A percentile compares a stretch with the other conserved stretches of the same genome.
These are phyloP conservation scores for Tyto alba DNA, from an alignment of 2,113 vertebrate species.

Conservation along the genomic window DNA sequence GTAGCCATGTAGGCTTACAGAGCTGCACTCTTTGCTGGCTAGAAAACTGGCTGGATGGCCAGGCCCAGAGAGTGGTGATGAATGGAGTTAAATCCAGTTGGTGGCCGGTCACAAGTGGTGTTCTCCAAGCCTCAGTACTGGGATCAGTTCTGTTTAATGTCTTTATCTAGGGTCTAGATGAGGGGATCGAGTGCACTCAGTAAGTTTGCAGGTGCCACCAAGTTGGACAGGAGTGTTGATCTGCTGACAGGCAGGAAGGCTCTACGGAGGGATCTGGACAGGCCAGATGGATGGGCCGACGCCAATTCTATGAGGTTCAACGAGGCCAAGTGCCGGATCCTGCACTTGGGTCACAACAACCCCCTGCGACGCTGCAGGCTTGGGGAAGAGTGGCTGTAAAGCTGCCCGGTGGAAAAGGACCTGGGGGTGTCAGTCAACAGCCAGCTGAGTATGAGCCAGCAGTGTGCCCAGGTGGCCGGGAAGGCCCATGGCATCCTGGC, in stretches of 20 bases:
- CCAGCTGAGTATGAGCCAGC: fast-evolving
- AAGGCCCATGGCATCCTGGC: neutral
- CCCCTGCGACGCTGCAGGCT: fast-evolving
- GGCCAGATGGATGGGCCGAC: fast-evolving
- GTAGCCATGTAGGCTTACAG: neutral
- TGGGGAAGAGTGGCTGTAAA: neutral
- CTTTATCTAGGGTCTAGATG: neutral
- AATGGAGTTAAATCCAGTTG: neutral
- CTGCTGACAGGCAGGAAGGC: neutral
- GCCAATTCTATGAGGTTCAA: neutral
- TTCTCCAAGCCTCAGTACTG: neutral
- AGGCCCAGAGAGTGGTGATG: neutral
- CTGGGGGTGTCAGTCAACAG: fast-evolving
- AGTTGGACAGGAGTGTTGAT: neutral
- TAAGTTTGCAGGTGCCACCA: neutral
- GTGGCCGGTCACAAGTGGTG: fast-evolving
- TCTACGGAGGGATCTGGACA: neutral
- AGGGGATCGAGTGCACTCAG: fast-evolving
- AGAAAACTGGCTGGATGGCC: neutral
- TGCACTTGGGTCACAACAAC: neutral
- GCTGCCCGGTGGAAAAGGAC: fast-evolving
- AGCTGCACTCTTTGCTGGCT: neutral
- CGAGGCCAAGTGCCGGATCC: fast-evolving
- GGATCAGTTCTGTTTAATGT: neutral
- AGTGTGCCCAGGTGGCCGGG: neutral